These are phyloP conservation scores for Hoplodrina blanda DNA, from an alignment of 2,888 invertebrate genomes.

Conservation along the genomic window DNA sequence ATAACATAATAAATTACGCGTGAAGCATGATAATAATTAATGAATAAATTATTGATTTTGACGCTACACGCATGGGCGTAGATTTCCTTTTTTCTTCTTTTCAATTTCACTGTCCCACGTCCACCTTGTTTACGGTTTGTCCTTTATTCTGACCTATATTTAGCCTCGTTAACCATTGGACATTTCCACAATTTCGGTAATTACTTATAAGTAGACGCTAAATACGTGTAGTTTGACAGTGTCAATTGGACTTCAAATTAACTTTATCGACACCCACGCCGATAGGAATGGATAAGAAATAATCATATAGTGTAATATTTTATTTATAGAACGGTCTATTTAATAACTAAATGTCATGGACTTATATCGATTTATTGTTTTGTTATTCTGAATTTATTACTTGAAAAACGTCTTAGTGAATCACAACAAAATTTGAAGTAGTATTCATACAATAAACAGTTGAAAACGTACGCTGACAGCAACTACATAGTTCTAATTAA, in stretches of 20 bases:
- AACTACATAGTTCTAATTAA: constrained; percentile 19
- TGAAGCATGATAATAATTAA: constrained; percentile 43
- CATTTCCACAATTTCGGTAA: constrained; percentile 9
- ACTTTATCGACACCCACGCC: constrained; percentile 9
- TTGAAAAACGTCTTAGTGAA: neutral
- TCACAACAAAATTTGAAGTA: neutral
- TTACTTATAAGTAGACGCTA: neutral
- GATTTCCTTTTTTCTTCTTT: constrained; percentile 24
- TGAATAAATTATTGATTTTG: constrained; percentile 42
- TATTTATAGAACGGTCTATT: constrained; percentile 2
- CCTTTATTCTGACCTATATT: neutral
- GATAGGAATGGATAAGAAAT: constrained; percentile 11
- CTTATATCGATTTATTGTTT: neutral
- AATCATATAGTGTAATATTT: constrained; percentile 10
- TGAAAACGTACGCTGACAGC: neutral
- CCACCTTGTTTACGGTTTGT: neutral
- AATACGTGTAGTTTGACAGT: neutral
- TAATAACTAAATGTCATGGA: neutral
- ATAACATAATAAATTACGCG: constrained; percentile 37
- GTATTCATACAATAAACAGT: neutral
- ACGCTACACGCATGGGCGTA: constrained; percentile 7
- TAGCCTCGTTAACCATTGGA: neutral
- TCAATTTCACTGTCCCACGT: neutral
- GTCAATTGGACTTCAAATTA: constrained; percentile 22
- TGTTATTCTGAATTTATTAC: neutral